Evolutionary conservation across 2,113 vertebrate genomes (phyloP).

Genomic region (Donacobius atricapilla): DNA sequence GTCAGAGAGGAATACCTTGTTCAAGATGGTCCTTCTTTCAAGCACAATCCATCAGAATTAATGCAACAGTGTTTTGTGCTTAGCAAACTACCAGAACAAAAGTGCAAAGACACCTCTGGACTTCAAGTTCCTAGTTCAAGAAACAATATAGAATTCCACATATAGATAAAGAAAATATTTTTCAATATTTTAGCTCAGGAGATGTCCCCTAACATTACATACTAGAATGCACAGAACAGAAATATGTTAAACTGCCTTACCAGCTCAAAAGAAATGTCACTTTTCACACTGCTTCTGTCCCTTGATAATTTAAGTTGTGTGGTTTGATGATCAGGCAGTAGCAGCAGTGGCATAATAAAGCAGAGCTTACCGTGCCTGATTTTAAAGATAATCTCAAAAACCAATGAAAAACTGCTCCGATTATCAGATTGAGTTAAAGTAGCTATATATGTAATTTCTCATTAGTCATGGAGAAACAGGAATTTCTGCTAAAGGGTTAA

Average conservation of each 20-base stretch:
- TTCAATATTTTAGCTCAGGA: not conserved
- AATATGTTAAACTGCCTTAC: conserved; percentile 17
- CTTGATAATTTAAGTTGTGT: not conserved
- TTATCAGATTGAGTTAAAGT: conserved; percentile 50
- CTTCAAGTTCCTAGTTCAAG: not conserved
- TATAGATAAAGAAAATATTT: not conserved
- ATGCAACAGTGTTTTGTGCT: not conserved
- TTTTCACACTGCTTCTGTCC: not conserved
- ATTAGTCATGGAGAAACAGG: not conserved
- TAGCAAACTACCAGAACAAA: not conserved
- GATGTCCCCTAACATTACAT: not conserved
- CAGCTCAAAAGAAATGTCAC: not conserved
- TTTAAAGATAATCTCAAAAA: conserved; percentile 49
- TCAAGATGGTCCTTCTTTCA: not conserved
- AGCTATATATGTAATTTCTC: conserved; percentile 39
- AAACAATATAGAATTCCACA: not conserved
- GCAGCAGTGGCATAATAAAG: conserved; percentile 30
- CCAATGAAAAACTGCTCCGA: conserved; percentile 37
- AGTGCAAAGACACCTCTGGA: not conserved
- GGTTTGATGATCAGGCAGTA: conserved; percentile 23
- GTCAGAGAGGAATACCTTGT: not conserved
- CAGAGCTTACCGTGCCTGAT: conserved; percentile 5
- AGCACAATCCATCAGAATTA: not conserved
- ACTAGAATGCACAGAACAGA: not conserved
- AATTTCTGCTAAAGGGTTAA: conserved; percentile 26